phyloP scores from a whole-genome alignment of 2,888 invertebrate species.

The Lasioglossum lativentre region DNA sequence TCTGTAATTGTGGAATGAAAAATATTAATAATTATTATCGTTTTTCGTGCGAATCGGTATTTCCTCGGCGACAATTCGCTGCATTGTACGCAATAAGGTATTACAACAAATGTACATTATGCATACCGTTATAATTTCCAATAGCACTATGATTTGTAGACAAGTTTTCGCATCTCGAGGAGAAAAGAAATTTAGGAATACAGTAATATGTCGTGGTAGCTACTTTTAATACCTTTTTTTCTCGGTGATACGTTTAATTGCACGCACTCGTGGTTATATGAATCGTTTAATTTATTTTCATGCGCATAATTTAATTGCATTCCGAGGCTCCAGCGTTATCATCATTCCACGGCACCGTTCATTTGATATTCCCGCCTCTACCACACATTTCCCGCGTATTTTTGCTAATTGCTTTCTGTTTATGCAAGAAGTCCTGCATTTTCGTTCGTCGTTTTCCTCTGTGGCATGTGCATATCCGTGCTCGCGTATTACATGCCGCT shows the following conservation, averaged over 20 bases:
- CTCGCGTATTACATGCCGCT: background rate
- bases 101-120: background rate
- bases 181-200: background rate
- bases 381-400: conserved; percentile 31
- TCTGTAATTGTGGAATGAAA: too few species aligned
- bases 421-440: conserved; percentile 32
- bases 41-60: too few species aligned
- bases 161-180: background rate
- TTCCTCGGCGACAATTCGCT: too few species aligned
- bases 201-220: background rate
- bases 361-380: conserved; percentile 27
- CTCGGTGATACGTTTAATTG: conserved; percentile 37
- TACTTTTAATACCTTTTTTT: background rate
- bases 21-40: too few species aligned
- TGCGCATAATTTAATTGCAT: conserved; percentile 44
- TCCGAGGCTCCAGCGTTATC: conserved; percentile 24
- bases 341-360: conserved; percentile 38
- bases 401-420: conserved; percentile 53
- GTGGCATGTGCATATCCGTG: background rate
- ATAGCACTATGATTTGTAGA: background rate
- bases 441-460: conserved; percentile 16
- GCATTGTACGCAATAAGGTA: background rate
- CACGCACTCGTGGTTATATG: background rate
- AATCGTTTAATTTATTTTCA: conserved; percentile 48
- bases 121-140: background rate